phyloP scores from a whole-genome alignment of 2,113 vertebrate genomes.

The Cariama cristata region DNA sequence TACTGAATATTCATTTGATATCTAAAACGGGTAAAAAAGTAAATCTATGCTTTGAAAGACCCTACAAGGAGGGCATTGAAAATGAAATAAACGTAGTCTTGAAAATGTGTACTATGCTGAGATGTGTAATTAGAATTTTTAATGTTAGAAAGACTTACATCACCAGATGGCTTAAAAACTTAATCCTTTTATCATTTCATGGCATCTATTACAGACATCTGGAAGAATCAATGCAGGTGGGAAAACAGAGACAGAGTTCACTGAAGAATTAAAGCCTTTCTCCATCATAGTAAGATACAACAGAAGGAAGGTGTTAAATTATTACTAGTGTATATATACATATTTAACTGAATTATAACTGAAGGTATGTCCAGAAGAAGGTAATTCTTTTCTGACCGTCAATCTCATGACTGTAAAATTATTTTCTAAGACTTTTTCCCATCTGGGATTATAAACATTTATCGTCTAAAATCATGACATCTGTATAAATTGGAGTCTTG shows the following conservation, averaged over 20 bases:
- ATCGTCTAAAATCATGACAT: neutral
- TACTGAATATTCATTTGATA: neutral
- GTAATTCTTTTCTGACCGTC: neutral
- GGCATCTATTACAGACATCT: neutral
- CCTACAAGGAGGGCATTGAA: neutral
- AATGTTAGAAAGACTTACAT: neutral
- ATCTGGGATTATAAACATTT: slow-evolving; percentile 23
- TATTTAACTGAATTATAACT: slow-evolving; percentile 9
- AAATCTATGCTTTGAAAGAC: neutral
- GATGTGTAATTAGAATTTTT: neutral
- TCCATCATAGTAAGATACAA: neutral
- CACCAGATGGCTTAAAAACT: slow-evolving; percentile 20
- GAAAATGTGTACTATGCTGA: neutral
- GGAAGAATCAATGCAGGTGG: neutral
- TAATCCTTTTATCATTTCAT: slow-evolving; percentile 40
- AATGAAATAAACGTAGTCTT: neutral
- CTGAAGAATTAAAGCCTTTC: neutral
- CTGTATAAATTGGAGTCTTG: neutral
- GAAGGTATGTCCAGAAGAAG: neutral
- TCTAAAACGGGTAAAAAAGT: neutral
- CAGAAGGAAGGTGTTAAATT: slow-evolving; percentile 11
- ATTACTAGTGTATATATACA: neutral
- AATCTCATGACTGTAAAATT: neutral
- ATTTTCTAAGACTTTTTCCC: slow-evolving; percentile 7
- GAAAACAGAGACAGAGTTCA: neutral